phyloP scores from a whole-genome alignment of 2,113 vertebrate genomes.

The Prunella himalayana region DNA sequence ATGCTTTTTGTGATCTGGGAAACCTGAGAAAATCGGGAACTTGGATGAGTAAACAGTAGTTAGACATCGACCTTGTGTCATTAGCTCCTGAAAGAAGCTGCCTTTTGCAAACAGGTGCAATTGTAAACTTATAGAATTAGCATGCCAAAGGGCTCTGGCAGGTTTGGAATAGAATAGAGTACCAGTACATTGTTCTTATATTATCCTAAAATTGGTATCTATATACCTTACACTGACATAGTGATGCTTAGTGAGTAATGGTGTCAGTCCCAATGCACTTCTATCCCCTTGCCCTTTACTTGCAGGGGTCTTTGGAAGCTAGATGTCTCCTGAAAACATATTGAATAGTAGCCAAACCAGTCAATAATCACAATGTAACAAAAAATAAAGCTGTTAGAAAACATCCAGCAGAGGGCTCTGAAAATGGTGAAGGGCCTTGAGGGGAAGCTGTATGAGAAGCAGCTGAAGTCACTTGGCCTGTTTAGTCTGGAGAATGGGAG shows the following conservation, averaged over 20 bases:
- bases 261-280: not conserved
- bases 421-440: not conserved
- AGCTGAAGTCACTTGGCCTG: not conserved
- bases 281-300: not conserved
- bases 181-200: not conserved
- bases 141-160: not conserved
- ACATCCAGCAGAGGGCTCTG: not conserved
- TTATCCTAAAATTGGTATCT: not conserved
- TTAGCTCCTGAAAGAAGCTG: not conserved
- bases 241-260: not conserved
- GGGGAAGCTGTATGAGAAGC: not conserved
- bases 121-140: not conserved
- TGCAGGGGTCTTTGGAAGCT: not conserved
- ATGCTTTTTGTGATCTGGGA: not conserved
- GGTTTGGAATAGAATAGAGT: not conserved
- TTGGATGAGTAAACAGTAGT: not conserved
- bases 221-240: not conserved
- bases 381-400: not conserved
- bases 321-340: not conserved
- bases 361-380: not conserved
- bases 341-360: not conserved
- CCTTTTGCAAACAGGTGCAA: not conserved
- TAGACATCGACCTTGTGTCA: fast-evolving
- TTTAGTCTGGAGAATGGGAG: not conserved
- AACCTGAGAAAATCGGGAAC: not conserved